Evolutionary conservation across 2,888 invertebrate genomes (phyloP).

Genomic region (Drosophila monieri): DNA sequence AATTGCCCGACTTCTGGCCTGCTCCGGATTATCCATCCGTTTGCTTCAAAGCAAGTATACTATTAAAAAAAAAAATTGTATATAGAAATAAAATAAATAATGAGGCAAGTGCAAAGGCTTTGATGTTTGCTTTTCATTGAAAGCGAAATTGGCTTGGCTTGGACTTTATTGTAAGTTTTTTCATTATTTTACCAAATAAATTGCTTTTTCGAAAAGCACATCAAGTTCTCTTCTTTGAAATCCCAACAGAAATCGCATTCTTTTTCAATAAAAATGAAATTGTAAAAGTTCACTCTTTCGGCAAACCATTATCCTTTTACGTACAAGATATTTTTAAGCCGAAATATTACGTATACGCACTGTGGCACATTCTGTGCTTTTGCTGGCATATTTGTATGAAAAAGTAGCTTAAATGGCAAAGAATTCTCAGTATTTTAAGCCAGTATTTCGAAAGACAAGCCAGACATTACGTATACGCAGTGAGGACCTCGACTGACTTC

Average conservation of each 20-base stretch:
- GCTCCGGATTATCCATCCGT: constrained; percentile 7
- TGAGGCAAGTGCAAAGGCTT: neutral
- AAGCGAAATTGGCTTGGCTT: neutral
- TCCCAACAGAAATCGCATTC: neutral
- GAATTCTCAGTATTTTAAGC: neutral
- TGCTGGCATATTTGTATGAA: neutral
- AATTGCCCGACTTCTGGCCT: constrained; percentile 11
- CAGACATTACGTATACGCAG: neutral
- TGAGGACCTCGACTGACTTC: neutral
- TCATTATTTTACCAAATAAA: neutral
- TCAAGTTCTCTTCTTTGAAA: neutral
- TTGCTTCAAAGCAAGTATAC: constrained; percentile 5
- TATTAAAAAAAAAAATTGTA: neutral
- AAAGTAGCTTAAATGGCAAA: neutral
- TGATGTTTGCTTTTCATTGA: neutral
- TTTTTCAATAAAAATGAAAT: neutral
- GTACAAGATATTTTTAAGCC: neutral
- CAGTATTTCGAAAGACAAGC: neutral
- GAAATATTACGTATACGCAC: constrained; percentile 6
- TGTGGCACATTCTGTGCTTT: neutral
- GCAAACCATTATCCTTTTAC: neutral
- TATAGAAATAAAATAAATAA: constrained; percentile 1
- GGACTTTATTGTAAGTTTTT: neutral
- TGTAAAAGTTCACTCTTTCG: neutral
- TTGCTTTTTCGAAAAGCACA: neutral